phyloP scores from a whole-genome alignment of 2,888 invertebrate species.

The Lydus trimaculatus region DNA sequence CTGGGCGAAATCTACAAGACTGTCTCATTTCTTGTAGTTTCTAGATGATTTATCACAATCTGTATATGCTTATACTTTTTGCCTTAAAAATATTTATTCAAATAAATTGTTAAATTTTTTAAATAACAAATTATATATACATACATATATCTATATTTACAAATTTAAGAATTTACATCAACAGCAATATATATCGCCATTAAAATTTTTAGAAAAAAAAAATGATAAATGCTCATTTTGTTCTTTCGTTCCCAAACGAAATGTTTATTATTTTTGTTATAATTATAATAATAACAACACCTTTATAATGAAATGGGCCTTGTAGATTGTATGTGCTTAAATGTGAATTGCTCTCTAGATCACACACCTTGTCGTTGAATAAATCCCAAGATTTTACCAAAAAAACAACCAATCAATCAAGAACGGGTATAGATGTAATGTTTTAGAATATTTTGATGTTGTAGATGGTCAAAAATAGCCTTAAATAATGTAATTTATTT shows the following conservation, averaged over 20 bases:
- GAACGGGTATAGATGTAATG: slow-evolving; percentile 42
- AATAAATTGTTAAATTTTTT: slow-evolving; percentile 10
- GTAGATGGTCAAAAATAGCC: slow-evolving; percentile 26
- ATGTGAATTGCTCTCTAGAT: slow-evolving; percentile 3
- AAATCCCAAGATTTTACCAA: not conserved
- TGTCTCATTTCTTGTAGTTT: too few species aligned
- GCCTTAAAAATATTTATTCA: slow-evolving; percentile 23
- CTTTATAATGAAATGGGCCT: slow-evolving; percentile 7
- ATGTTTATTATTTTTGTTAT: not conserved
- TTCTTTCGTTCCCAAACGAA: not conserved
- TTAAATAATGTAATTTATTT: not conserved
- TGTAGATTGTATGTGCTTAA: slow-evolving; percentile 4
- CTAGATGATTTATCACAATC: too few species aligned
- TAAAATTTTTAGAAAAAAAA: not conserved
- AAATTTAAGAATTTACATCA: not conserved
- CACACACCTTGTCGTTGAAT: not conserved
- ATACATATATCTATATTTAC: not conserved
- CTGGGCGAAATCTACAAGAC: too few species aligned
- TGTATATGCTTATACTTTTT: slow-evolving; percentile 23
- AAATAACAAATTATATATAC: slow-evolving; percentile 10
- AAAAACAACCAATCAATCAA: slow-evolving; percentile 40
- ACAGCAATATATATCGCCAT: not conserved
- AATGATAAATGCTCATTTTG: not conserved
- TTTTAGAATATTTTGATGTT: slow-evolving; percentile 31
- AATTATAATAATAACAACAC: too few species aligned